Base-by-base conservation (phyloP, 1,140 invertebrate genomes). In the Magallana angulata region DNA sequence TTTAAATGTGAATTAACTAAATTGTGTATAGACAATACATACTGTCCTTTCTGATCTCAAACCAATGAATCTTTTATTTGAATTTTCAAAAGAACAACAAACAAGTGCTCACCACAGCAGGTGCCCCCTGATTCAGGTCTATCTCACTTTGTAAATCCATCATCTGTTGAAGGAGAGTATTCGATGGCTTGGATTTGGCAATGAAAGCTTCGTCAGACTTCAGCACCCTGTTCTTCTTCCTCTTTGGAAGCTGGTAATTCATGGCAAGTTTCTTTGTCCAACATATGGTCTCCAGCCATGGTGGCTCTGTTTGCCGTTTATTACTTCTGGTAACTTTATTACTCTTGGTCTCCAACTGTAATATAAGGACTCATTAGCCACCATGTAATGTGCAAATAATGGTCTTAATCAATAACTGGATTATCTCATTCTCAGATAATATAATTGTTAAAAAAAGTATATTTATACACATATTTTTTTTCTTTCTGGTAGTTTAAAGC, bases 221-320 rank as follows among this genome's bases (percentile, higher is more conserved):
- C 56, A 91, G 48, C 7, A 80, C 71, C n/a, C 86, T 76, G 16
- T 80, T 86, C 9, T 86, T 83, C 36, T 85, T 88, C 57, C 86
- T 81, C 24, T 85, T 85, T 56, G 91, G 90, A 24, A 91, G 24
- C 4, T 59, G 82, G 64, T 91, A 91, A 60, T 85, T 90, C 87
- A 90, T 88, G n/a, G 88, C 87, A 12, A 88, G 68, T 9, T 89
- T 84, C 16, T 85, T 64, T 11, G 86, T 89, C 92, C 92, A 92
- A 18, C 90, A 87, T 3, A 90, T 80, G 14, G 86, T 84, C 57
- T 90, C 81, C 16, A 91, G 76, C 92, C 92, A 92, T 0, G 90
- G 90, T 6, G 91, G 91, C 9, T 90, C 89, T 11, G 56, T 57
- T 16, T 85, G 56, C 11, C 91, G 88, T 16, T 87, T 89, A 68